Evolutionary conservation across 2,888 invertebrate species (phyloP), one percentile per base, ranked within the genome.

Genomic region (Lagria hirta): DNA sequence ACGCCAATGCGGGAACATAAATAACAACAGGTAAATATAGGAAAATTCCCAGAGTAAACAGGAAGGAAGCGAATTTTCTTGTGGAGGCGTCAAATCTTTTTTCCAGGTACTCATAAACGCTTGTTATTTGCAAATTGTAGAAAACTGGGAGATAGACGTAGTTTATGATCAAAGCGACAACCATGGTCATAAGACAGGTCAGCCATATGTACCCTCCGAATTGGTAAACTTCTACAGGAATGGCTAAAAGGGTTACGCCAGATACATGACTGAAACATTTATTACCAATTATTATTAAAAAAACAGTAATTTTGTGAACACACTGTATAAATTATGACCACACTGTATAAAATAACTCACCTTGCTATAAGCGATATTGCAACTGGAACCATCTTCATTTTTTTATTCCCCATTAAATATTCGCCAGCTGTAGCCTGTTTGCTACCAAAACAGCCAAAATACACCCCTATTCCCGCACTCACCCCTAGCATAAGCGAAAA

Each of bases 281-380:
- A 12, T 34, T 42, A 28, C 43, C n/a, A n/a, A 26, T 18, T 8
- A 7, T 11, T n/a, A 18, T 8, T 12, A n/a, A 20, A 23, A 11
- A 14, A 8, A 26, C 1, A n/a, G 3, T 13, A 15, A 23, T 34
- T 32, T 3, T 8, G 3, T 4, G 12, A 14, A n/a, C n/a, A n/a
- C n/a, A n/a, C n/a, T n/a, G n/a, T n/a, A n/a, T n/a, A n/a, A n/a
- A n/a, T n/a, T n/a, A n/a, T n/a, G n/a, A n/a, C n/a, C n/a, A 36
- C 8, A 18, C 1, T 17, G 12, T 18, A 14, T n/a, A 2, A 23
- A 30, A 10, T 18, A 4, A 14, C 72, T 73, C 69, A 86, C 86
- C 85, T 85, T 3, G 88, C 83, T 54, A 85, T 78, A 7, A 88
- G 72, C 7, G 86, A 86, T 68, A 88, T 75, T 1, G 84, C 80